Base-by-base conservation (phyloP, 2,888 invertebrate species). In the Scaptomyza tumidula region DNA sequence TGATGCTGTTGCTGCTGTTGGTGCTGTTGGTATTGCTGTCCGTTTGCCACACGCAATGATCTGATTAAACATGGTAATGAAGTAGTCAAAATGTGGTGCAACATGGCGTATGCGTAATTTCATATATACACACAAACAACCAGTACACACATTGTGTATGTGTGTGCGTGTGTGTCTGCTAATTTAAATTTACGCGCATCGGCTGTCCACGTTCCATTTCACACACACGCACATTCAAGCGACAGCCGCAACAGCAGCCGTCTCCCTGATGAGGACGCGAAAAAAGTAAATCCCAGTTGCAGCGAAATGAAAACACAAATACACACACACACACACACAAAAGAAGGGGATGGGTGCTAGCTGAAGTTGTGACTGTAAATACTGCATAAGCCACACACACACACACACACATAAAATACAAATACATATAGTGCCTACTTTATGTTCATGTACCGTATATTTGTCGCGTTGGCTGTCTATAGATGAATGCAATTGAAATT, bases 11-110 rank as follows among this genome's bases (percentile, higher is more conserved):
- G 49, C n/a, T n/a, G n/a, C n/a, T 35, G 50, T 10, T 33, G 24
- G 10, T 35, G 50, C n/a, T 31, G 49, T 16, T 48, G 49, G 33
- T 45, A 27, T 41, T 72, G 77, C 69, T 64, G 80, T 74, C 67
- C 60, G 57, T 74, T 71, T 33, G 76, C 65, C 75, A 75, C 85
- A 75, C 73, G 87, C 88, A 86, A 85, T 89, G 89, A 88, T 88
- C 89, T 89, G 87, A 89, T 89, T 88, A 88, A 88, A 89, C 89
- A 88, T 88, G 87, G 88, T 88, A 88, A 88, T 88, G 89, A 88
- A 88, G 89, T 88, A 89, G 88, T 89, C 89, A 88, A 89, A 86
- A 85, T 88, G 88, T 87, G 86, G 89, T 84, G 85, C 85, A 85
- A 78, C 80, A 64, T 87, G 77, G 84, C 81, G 88, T 86, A 84